Conservation (phyloP, 2,113 vertebrate species). For the Gavia stellata region DNA sequence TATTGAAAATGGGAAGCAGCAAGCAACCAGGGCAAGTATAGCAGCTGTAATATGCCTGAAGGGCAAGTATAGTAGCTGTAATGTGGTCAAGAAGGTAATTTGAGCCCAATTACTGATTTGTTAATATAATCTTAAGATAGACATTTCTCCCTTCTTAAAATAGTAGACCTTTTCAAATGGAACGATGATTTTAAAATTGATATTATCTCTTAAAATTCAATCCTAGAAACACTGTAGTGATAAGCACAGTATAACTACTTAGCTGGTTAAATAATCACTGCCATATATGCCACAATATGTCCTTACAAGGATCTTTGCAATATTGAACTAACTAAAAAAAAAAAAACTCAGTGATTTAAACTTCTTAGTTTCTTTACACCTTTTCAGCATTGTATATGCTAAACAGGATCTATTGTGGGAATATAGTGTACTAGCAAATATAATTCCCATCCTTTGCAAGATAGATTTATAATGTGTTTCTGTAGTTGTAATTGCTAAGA, state of each 20-base stretch:
- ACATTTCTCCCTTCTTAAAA: background rate
- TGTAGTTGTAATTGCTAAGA: constrained; percentile 31
- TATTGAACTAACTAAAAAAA: background rate
- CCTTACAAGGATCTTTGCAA: background rate
- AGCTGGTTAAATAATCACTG: background rate
- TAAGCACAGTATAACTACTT: background rate
- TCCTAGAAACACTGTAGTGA: background rate
- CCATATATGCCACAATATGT: background rate
- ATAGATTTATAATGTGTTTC: background rate
- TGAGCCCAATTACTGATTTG: background rate
- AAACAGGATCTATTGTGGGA: background rate
- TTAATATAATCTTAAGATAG: background rate
- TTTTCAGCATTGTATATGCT: background rate
- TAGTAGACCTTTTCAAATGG: background rate
- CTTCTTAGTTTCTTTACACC: background rate
- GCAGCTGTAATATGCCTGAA: background rate
- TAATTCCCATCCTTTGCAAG: background rate
- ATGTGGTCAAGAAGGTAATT: background rate
- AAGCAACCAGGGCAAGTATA: background rate
- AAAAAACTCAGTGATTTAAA: background rate
- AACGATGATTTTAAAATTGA: background rate
- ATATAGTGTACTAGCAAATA: background rate
- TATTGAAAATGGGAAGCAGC: background rate
- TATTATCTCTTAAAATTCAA: background rate
- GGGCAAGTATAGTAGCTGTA: background rate